These are phyloP conservation scores for Chymomyza fuscimana DNA, from an alignment of 2,888 invertebrate species.

Conservation along the genomic window DNA sequence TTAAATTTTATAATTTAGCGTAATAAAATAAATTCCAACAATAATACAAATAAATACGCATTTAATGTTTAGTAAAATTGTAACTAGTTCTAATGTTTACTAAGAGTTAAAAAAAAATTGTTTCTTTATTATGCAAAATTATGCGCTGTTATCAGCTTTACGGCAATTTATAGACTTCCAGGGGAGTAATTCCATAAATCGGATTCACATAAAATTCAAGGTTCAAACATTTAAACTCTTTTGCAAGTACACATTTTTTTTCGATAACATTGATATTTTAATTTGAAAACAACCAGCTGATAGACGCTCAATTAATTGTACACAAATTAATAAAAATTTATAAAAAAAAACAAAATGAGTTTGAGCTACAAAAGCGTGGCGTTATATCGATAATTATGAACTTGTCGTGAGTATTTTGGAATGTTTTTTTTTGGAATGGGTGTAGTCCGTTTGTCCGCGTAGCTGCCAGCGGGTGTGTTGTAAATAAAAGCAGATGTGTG, in stretches of 20 bases:
- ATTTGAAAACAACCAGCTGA: no score
- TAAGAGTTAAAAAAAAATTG: neutral
- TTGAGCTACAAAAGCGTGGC: neutral
- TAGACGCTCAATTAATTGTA: neutral
- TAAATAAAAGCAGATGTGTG: conserved; percentile 1
- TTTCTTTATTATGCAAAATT: neutral
- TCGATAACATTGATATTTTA: neutral
- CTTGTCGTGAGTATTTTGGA: conserved; percentile 29
- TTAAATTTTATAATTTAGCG: no score
- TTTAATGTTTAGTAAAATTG: neutral
- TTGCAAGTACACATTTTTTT: neutral
- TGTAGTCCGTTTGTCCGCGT: neutral
- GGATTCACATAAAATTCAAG: neutral
- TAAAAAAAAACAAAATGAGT: neutral
- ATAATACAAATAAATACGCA: neutral
- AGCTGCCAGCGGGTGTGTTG: neutral
- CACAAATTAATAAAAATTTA: neutral
- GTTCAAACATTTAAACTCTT: conserved; percentile 10
- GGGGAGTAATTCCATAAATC: neutral
- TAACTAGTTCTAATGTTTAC: neutral
- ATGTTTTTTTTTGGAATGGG: neutral
- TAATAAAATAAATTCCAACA: neutral
- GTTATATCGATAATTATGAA: conserved; percentile 39
- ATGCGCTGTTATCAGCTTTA: neutral
- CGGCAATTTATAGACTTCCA: neutral